Evolutionary conservation across 2,797 vertebrate genomes (phyloP).

Genomic region (Ataeniobius toweri): DNA sequence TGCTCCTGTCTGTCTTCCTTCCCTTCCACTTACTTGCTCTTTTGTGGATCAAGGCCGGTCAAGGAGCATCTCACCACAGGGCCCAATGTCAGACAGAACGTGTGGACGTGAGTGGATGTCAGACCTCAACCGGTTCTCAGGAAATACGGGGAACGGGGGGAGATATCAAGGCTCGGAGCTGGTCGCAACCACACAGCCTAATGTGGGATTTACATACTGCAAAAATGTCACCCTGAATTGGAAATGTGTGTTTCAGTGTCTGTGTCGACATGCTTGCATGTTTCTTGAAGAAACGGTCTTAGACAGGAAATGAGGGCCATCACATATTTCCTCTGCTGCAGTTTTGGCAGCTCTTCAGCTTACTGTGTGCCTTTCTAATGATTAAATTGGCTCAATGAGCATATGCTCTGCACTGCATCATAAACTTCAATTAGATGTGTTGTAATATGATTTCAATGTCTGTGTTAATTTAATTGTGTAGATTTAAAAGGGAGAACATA

Average conservation of each 20-base stretch:
- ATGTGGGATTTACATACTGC: slow-evolving; percentile 42
- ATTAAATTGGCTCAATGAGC: slow-evolving; percentile 83
- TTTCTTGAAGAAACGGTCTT: slow-evolving; percentile 34
- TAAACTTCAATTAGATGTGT: slow-evolving; percentile 81
- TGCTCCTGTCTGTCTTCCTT: slow-evolving; percentile 80
- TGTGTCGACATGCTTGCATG: slow-evolving; percentile 37
- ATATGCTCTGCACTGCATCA: slow-evolving; percentile 81
- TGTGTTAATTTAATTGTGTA: slow-evolving; percentile 17
- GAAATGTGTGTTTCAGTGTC: slow-evolving; percentile 33
- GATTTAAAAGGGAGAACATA: slow-evolving; percentile 8
- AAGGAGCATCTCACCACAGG: slow-evolving; percentile 73
- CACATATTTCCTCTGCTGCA: slow-evolving; percentile 72
- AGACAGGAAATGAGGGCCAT: slow-evolving; percentile 51
- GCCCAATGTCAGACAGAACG: slow-evolving; percentile 67
- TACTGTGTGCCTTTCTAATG: slow-evolving; percentile 80
- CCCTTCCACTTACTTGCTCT: slow-evolving; percentile 78
- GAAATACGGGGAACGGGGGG: slow-evolving; percentile 19
- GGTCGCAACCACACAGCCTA: slow-evolving; percentile 27
- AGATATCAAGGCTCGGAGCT: slow-evolving; percentile 38
- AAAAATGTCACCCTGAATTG: slow-evolving; percentile 31
- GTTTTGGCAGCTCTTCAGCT: slow-evolving; percentile 73
- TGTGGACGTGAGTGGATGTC: slow-evolving; percentile 61
- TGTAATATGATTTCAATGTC: slow-evolving; percentile 75
- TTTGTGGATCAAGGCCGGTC: slow-evolving; percentile 78
- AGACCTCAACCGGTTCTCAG: slow-evolving; percentile 38